Conservation (phyloP, 2,888 invertebrate genomes). For the Caenorhabditis zanzibari region DNA sequence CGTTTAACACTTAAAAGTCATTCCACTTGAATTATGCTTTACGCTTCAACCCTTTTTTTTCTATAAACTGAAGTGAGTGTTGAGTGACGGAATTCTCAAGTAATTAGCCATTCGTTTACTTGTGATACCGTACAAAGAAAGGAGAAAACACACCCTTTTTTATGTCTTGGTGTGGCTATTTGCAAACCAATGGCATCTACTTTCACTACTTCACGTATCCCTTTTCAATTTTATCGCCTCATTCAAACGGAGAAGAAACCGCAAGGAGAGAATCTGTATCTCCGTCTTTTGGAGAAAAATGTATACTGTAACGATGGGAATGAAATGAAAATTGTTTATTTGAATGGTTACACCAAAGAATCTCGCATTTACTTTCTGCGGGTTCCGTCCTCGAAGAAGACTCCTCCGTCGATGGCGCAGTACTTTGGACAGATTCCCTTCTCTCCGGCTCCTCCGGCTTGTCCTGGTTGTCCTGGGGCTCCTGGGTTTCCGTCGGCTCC, state of each 20-base stretch:
- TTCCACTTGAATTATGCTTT: constrained; percentile 8
- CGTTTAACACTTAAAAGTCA: not conserved
- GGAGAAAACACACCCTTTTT: not conserved
- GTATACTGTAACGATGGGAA: constrained; percentile 10
- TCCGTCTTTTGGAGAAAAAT: not conserved
- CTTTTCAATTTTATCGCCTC: not conserved
- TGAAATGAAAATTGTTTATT: constrained; percentile 35
- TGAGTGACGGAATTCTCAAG: not conserved
- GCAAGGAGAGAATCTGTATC: not conserved
- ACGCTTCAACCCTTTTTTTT: not conserved
- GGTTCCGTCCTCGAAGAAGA: constrained; percentile 82
- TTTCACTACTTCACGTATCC: constrained; percentile 8
- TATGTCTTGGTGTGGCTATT: constrained; percentile 25
- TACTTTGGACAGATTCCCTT: constrained; percentile 82
- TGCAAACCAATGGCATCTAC: constrained; percentile 27
- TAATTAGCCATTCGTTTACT: constrained; percentile 22
- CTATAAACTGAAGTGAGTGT: constrained; percentile 4
- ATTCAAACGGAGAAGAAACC: not conserved
- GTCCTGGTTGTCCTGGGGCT: constrained; percentile 74
- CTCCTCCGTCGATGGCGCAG: constrained; percentile 82
- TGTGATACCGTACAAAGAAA: not conserved
- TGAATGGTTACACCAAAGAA: not conserved
- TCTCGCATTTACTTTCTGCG: constrained; percentile 63
- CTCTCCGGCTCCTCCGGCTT: constrained; percentile 76
- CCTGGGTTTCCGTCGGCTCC: constrained; percentile 74